Evolutionary conservation across 2,113 vertebrate species (phyloP).

Genomic region (Uropsilus gracilis): DNA sequence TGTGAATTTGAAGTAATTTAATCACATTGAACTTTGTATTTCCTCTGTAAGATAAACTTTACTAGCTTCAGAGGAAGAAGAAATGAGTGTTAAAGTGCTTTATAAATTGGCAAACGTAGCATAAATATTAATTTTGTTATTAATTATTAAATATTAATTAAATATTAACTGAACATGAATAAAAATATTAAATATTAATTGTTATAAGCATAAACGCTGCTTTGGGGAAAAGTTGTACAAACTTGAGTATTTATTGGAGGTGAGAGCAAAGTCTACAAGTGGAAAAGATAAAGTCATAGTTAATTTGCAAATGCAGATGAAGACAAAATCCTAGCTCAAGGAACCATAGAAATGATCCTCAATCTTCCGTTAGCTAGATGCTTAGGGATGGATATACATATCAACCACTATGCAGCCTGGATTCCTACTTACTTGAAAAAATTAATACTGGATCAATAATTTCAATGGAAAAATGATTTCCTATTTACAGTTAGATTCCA

Average conservation of each 20-base stretch:
- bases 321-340: not conserved
- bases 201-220: not conserved
- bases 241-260: not conserved
- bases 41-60: not conserved
- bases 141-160: no score
- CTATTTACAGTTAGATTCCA: not conserved
- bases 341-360: not conserved
- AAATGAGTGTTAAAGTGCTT: slow-evolving; percentile 14
- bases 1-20: not conserved
- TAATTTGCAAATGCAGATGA: not conserved
- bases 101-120: not conserved
- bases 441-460: no score
- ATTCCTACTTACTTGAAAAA: no score
- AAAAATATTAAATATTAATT: no score
- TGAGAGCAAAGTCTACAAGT: not conserved
- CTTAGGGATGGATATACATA: not conserved
- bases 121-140: slow-evolving; percentile 34
- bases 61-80: not conserved
- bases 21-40: slow-evolving; percentile 17
- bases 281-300: not conserved
- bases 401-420: no score
- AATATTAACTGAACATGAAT: no score
- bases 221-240: not conserved
- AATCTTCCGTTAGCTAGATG: not conserved
- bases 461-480: no score